Evolutionary conservation across 2,113 vertebrate genomes (phyloP), one percentile per base, ranked within the genome.

Genomic region (Emydura subglobosa): DNA sequence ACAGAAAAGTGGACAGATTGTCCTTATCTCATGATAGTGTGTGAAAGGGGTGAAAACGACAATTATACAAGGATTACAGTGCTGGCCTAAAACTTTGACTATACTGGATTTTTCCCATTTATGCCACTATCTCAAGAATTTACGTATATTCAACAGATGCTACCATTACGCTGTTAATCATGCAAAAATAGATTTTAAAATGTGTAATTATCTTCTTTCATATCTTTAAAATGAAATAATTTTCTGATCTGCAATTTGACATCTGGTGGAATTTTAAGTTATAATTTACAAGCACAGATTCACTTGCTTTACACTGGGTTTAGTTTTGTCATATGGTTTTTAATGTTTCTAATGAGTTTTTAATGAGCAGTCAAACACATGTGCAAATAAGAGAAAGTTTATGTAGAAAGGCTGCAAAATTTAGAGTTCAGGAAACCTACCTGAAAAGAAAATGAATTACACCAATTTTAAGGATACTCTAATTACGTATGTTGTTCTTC

Each of bases 151-250:
- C 8, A 85, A 81, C 24, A 90, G 44, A 78, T 9, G 74, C 53
- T 91, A 61, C 76, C 91, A 91, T 83, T 34, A 80, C 24, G 54
- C 78, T 82, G 74, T 47, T 95, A 87, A 79, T 85, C 93, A 90
- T 27, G 79, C 39, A 72, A 91, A 72, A 90, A 93, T 78, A 91
- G 83, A 61, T 82, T 29, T 29, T 79, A 78, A 25, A n/a, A 65
- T 54, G n/a, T 55, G 31, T 16, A 72, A 79, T 91, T 93, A 95
- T 55, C 53, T 90, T 24, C n/a, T 92, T 93, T 47, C 6, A 85
- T 17, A 87, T 47, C 7, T 88, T 80, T 2, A 79, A 27, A 92
- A 83, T 61, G 44, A 91, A 86, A 12, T 59, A 88, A 65, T 2
- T 81, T 87, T 90, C 22, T 85, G n/a, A 90, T 54, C 24, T 57